phyloP scores from a whole-genome alignment of 2,888 invertebrate species.

The Nomada flava region DNA sequence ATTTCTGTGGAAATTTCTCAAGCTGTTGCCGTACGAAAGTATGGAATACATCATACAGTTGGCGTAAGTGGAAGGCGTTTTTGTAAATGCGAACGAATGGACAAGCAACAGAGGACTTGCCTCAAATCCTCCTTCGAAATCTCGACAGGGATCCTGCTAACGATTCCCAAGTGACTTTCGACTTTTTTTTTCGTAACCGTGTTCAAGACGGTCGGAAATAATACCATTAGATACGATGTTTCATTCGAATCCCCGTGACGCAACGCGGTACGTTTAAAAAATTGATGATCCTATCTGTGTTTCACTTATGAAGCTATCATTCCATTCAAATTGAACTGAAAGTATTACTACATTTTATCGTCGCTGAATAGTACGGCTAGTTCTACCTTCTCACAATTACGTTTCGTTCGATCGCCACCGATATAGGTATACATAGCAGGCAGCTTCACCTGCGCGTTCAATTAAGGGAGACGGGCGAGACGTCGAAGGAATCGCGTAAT shows the following conservation, averaged over 20 bases:
- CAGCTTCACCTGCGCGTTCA: too few species aligned
- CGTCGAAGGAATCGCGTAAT: not conserved
- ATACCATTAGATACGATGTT: slow-evolving; percentile 34
- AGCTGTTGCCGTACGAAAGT: not conserved
- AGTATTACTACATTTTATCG: too few species aligned
- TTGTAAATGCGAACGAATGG: slow-evolving; percentile 22
- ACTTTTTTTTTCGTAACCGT: slow-evolving; percentile 51
- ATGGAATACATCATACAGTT: not conserved
- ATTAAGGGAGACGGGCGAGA: not conserved
- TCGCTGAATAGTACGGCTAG: too few species aligned
- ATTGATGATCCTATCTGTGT: slow-evolving; percentile 14
- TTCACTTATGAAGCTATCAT: not conserved
- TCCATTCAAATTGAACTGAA: too few species aligned
- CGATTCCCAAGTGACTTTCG: slow-evolving; percentile 68
- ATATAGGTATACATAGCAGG: too few species aligned
- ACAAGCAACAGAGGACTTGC: slow-evolving; percentile 18
- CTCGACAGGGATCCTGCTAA: slow-evolving; percentile 52
- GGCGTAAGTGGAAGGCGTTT: slow-evolving; percentile 1
- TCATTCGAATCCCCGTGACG: slow-evolving; percentile 17
- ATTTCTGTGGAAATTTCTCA: not conserved
- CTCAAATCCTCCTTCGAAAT: slow-evolving; percentile 36
- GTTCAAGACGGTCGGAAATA: slow-evolving; percentile 30
- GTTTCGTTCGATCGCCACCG: too few species aligned
- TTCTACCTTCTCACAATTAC: too few species aligned
- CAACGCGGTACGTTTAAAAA: not conserved